Evolutionary conservation across 2,888 invertebrate genomes (phyloP).

Genomic region (Urechis unicinctus): DNA sequence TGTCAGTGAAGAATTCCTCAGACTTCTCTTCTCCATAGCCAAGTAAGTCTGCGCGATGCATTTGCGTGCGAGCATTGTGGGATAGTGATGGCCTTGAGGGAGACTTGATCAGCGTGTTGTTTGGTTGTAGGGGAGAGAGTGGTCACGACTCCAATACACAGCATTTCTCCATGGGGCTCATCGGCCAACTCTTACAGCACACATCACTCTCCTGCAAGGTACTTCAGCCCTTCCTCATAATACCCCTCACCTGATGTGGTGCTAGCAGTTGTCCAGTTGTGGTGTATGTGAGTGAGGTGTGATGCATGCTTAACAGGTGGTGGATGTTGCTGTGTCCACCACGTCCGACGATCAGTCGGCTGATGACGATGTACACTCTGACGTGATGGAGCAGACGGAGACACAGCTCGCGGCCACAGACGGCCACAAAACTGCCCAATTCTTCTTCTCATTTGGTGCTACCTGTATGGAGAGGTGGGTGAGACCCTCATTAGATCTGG

Average conservation of each 20-base stretch:
- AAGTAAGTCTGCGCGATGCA: constrained; percentile 29
- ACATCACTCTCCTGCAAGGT: constrained; percentile 30
- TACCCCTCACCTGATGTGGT: no score
- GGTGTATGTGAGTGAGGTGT: no score
- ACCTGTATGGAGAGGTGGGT: constrained; percentile 37
- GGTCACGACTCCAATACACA: constrained; percentile 42
- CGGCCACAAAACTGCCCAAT: constrained; percentile 28
- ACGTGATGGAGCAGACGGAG: background rate
- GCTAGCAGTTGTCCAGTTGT: no score
- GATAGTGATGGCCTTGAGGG: no score
- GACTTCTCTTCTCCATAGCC: constrained; percentile 38
- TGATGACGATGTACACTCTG: background rate
- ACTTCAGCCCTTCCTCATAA: constrained; percentile 1
- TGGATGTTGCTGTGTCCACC: constrained; percentile 4
- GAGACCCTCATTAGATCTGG: background rate
- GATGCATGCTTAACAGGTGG: background rate
- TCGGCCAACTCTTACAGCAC: constrained; percentile 40
- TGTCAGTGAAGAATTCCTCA: constrained; percentile 37
- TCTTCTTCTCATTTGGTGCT: constrained; percentile 40
- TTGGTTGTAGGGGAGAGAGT: background rate
- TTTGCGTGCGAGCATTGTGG: no score
- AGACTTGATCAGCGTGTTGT: background rate
- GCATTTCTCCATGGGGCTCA: constrained; percentile 43
- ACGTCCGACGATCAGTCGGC: background rate
- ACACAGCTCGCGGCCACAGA: constrained; percentile 3